These are phyloP conservation scores for Chydorus sphaericus DNA, from an alignment of 2,888 invertebrate genomes.

Conservation along the genomic window DNA sequence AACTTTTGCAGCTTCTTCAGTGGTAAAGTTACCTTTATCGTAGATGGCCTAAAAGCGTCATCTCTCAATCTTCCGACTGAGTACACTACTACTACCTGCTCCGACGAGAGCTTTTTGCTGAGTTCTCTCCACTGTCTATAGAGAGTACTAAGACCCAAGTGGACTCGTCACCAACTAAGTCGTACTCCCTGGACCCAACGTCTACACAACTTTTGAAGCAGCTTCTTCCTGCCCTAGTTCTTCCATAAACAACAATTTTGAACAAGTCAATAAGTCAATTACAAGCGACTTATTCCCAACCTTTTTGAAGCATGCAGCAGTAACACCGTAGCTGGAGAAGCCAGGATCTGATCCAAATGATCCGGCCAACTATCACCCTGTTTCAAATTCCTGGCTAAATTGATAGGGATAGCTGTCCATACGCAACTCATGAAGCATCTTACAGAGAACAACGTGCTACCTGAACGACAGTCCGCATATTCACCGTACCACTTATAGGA, in stretches of 20 bases:
- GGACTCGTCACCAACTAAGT: neutral
- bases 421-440: neutral
- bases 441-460: neutral
- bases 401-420: neutral
- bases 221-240: neutral
- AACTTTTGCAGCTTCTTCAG: no score
- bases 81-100: neutral
- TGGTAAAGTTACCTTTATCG: neutral
- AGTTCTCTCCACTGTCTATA: neutral
- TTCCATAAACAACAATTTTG: neutral
- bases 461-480: neutral
- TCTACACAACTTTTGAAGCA: neutral
- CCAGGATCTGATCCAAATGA: neutral
- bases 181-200: neutral
- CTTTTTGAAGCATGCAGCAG: neutral
- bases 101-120: neutral
- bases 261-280: neutral
- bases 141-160: neutral
- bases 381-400: neutral
- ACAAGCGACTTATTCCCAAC: neutral
- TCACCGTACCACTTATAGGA: neutral
- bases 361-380: neutral
- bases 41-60: neutral
- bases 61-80: neutral
- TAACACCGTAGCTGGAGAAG: neutral